Evolutionary conservation across 1,140 invertebrate species (phyloP).

Genomic region (Oscheius sp.): DNA sequence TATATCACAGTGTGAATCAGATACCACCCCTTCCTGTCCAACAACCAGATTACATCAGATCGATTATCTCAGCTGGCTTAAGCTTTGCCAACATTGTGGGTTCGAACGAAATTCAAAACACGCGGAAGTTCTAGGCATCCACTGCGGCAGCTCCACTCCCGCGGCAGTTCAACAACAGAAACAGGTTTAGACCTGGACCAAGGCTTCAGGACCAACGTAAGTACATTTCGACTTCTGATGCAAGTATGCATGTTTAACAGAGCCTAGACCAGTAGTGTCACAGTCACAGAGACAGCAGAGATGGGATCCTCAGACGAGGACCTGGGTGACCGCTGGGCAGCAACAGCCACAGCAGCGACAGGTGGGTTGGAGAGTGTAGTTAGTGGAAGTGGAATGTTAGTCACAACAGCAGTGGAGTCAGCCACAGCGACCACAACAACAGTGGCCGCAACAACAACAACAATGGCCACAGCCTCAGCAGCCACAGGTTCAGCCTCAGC

Average conservation of each 20-base stretch:
- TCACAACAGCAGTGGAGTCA: neutral
- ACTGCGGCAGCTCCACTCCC: too few relatives aligned
- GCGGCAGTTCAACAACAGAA: neutral
- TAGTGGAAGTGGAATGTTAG: too few relatives aligned
- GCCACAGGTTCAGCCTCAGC: neutral
- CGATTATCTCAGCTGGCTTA: neutral
- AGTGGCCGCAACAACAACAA: neutral
- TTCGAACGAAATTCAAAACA: too few relatives aligned
- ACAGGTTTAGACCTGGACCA: neutral
- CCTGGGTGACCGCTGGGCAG: too few relatives aligned
- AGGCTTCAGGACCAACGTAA: neutral
- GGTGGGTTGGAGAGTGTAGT: too few relatives aligned
- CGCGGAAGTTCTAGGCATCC: too few relatives aligned
- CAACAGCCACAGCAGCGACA: too few relatives aligned
- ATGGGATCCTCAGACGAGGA: neutral
- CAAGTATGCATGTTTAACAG: too few relatives aligned
- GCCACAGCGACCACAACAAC: neutral
- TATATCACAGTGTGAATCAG: too few relatives aligned
- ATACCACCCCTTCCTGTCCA: neutral
- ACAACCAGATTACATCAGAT: neutral
- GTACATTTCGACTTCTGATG: too few relatives aligned
- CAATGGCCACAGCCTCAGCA: neutral
- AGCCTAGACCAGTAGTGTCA: too few relatives aligned
- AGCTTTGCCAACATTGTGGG: too few relatives aligned
- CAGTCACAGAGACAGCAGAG: neutral